Evolutionary conservation across 2,113 vertebrate genomes (phyloP).

Genomic region (Gobio gobio): DNA sequence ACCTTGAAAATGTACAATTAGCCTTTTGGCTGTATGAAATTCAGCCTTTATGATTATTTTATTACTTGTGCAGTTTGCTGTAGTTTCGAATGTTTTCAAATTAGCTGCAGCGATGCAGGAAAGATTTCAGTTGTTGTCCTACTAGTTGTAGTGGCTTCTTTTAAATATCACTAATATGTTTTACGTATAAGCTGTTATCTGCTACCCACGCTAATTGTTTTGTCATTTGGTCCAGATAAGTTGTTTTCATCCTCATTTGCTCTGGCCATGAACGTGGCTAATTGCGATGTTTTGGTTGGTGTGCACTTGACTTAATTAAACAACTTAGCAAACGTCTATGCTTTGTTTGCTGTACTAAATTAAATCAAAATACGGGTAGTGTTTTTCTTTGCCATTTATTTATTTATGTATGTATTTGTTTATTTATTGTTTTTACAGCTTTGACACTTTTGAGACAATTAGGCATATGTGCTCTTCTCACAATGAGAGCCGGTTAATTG

Average conservation of each 20-base stretch:
- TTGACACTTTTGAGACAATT: conserved; percentile 32
- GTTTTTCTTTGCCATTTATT: neutral
- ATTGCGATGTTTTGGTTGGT: conserved; percentile 22
- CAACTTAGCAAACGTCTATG: conserved; percentile 27
- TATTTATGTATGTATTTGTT: neutral
- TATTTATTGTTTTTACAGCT: neutral
- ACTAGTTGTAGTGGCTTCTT: neutral
- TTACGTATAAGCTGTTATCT: neutral
- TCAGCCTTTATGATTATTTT: neutral
- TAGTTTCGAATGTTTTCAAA: neutral
- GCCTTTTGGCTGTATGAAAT: neutral
- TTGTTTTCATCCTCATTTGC: conserved; percentile 5
- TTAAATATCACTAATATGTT: neutral
- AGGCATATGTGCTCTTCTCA: conserved; percentile 19
- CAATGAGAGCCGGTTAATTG: neutral
- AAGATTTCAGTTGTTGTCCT: neutral
- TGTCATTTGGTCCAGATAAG: neutral
- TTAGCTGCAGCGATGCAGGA: neutral
- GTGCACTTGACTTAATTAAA: conserved; percentile 29
- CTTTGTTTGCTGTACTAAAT: conserved; percentile 23
- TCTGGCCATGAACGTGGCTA: neutral
- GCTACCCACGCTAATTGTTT: conserved; percentile 16
- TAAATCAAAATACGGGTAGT: neutral
- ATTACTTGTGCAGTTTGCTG: neutral
- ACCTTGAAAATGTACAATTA: conserved; percentile 3